Base-by-base conservation (phyloP, 2,888 invertebrate genomes). In the Argyresthia goedartella region DNA sequence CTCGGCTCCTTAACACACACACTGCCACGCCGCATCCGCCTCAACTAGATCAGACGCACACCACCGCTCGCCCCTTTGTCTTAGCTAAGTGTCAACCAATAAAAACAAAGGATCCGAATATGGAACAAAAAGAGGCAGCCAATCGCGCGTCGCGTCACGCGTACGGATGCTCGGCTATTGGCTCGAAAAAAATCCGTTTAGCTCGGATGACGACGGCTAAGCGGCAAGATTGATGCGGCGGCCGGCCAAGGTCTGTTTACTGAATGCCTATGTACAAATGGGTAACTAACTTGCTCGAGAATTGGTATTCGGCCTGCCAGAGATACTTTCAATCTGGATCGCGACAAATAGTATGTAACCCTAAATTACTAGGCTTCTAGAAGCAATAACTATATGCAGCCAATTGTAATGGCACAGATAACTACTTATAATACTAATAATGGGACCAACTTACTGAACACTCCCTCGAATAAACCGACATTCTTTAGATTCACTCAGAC, bases 1-100 rank as follows among this genome's bases (percentile, higher is more conserved):
- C 39, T 45, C 36, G 51, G 63, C 76, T 82, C 74, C 84, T 86
- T 82, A 84, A 82, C 85, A 16, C 81, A 80, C 81, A 82, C 84
- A 59, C 66, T 66, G 59, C 55, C 57, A 44, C 4, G 1, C 25
- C 55, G 50, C 55, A 56, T 58, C 48, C 58, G 62, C 62, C 64
- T 66, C 66, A 65, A 68, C 71, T 72, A 73, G 74, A 73, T 70
- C 71, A 62, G 67, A 78, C 84, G 64, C 84, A 81, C 77, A 79
- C 80, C 76, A 57, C 63, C 58, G 63, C 66, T 72, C 80, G 76
- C 82, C 86, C 86, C 85, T 82, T 86, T 86, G 86, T 86, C 85
- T 86, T 86, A 86, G 81, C 80, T 82, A 85, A 86, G 86, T 86
- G 86, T 85, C 86, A 85, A 86, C 86, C 86, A 86, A 86, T 86